phyloP scores from a whole-genome alignment of 2,113 vertebrate species.

The Cottus gobio region DNA sequence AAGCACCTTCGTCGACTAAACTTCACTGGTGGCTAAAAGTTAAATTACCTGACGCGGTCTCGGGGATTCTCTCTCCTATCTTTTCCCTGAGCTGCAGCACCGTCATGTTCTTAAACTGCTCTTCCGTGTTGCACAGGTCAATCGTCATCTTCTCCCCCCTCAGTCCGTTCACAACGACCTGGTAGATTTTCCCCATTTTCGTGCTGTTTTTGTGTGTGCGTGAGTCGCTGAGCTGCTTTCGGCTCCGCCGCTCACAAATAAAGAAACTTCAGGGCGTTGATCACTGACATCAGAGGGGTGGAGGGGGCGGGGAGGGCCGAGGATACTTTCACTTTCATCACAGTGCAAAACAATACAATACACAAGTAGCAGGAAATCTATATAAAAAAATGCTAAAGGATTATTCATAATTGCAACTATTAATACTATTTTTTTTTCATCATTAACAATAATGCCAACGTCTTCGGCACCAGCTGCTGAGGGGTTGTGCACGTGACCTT shows the following conservation, averaged over 20 bases:
- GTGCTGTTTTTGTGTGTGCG: background rate
- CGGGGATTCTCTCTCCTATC: constrained; percentile 46
- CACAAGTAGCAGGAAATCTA: background rate
- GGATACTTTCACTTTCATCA: background rate
- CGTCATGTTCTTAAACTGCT: constrained; percentile 67
- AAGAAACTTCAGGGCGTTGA: fast-evolving
- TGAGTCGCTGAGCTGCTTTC: fast-evolving
- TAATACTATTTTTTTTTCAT: no score
- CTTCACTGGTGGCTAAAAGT: background rate
- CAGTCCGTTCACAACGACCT: constrained; percentile 56
- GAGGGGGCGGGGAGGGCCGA: no score
- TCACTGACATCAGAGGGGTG: background rate
- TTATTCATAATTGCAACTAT: no score
- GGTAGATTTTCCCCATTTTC: constrained; percentile 71
- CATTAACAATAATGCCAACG: no score
- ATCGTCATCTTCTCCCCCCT: constrained; percentile 57
- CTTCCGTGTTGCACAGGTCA: constrained; percentile 71
- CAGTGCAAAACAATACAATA: background rate
- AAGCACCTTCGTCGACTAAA: no score
- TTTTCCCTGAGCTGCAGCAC: constrained; percentile 71
- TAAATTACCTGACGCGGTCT: background rate
- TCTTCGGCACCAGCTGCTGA: no score
- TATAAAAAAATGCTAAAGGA: background rate
- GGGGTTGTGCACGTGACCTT: background rate
- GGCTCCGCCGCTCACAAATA: fast-evolving